These are phyloP conservation scores for Probosciger aterrimus DNA, from an alignment of 2,113 vertebrate species.

Conservation along the genomic window DNA sequence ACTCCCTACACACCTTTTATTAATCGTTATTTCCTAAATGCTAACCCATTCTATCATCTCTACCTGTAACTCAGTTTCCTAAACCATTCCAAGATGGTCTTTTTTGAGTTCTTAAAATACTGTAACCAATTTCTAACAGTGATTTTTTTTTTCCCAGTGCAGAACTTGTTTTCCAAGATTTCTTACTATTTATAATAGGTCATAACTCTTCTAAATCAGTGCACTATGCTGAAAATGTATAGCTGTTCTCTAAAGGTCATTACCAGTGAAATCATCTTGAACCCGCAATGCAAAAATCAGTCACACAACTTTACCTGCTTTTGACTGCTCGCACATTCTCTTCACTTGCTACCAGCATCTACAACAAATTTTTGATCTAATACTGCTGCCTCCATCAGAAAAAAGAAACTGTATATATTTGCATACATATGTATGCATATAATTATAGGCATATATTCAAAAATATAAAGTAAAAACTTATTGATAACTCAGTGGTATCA, in stretches of 20 bases:
- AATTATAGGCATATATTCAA: background rate
- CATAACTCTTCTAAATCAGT: background rate
- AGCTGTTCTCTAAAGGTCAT: background rate
- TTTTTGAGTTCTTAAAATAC: background rate
- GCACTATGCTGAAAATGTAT: background rate
- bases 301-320: background rate
- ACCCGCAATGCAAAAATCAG: background rate
- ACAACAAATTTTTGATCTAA: background rate
- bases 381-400: background rate
- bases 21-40: background rate
- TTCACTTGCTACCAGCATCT: background rate
- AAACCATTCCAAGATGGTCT: background rate
- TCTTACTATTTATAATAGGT: background rate
- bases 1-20: background rate
- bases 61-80: background rate
- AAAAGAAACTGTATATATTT: background rate
- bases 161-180: background rate
- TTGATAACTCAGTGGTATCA: background rate
- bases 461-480: background rate
- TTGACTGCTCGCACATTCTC: background rate
- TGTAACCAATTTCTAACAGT: background rate
- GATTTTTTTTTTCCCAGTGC: background rate
- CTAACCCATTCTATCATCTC: background rate
- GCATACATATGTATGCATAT: background rate
- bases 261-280: background rate